Conservation (phyloP, 2,888 invertebrate genomes). For the Anagyrus pseudococci region DNA sequence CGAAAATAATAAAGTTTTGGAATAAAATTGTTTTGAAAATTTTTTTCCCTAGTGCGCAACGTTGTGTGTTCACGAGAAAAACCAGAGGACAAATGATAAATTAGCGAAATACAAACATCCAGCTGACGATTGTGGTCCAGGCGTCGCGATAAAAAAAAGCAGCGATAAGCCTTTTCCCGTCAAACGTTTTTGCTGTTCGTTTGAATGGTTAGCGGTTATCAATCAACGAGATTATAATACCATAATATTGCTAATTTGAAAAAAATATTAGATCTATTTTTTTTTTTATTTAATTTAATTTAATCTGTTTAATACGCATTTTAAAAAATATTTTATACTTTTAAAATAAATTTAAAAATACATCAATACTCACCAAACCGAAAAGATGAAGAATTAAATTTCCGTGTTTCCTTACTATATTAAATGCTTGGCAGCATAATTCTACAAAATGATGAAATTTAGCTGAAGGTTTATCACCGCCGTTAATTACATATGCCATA, state of each 20-base stretch:
- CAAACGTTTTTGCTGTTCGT: constrained; percentile 11
- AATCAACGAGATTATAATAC: background rate
- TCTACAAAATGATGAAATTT: constrained; percentile 98
- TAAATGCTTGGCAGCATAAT: constrained; percentile 96
- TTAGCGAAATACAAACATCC: constrained; percentile 11
- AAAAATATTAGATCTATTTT: too few species aligned
- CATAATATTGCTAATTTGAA: too few species aligned
- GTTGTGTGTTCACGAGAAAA: constrained; percentile 1
- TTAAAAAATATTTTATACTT: too few species aligned
- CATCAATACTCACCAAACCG: constrained; percentile 82
- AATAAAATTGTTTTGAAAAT: too few species aligned
- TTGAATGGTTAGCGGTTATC: too few species aligned
- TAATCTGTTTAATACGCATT: too few species aligned
- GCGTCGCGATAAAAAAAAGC: constrained; percentile 29
- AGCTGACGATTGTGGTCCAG: constrained; percentile 26
- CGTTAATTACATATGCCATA: constrained; percentile 99
- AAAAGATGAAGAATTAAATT: constrained; percentile 90
- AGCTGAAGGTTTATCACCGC: constrained; percentile 90
- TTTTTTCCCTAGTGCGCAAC: too few species aligned
- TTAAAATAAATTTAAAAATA: background rate
- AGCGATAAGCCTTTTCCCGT: constrained; percentile 31
- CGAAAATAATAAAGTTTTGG: too few species aligned
- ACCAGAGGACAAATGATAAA: constrained; percentile 25
- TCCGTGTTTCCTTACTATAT: constrained; percentile 89
- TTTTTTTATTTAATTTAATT: too few species aligned